A percentile compares a stretch with the other conserved stretches of the same genome.
phyloP scores from a whole-genome alignment of 2,113 vertebrate species.

The Xiphophorus maculatus region DNA sequence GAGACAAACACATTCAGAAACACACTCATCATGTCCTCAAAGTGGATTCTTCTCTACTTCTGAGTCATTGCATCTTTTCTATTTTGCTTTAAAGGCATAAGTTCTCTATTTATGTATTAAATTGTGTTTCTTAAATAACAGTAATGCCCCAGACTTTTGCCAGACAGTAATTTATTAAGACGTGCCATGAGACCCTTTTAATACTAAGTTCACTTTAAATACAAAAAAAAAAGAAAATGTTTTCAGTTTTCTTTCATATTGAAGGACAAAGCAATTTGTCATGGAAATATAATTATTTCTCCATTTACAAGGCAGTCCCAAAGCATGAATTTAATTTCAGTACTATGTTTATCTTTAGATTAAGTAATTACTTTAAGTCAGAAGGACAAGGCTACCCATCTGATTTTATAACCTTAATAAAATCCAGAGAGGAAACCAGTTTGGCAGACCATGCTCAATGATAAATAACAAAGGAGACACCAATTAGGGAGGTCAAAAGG shows the following conservation, averaged over 20 bases:
- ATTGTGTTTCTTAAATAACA: conserved; percentile 20
- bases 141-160: conserved; percentile 33
- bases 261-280: conserved; percentile 42
- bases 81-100: conserved; percentile 28
- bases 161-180: conserved; percentile 49
- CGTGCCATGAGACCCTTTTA: conserved; percentile 35
- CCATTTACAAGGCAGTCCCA: conserved; percentile 6
- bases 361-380: conserved; percentile 9
- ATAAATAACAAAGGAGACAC: background rate
- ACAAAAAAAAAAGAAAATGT: too few relatives aligned
- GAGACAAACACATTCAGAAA: conserved; percentile 19
- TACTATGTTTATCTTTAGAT: conserved; percentile 13
- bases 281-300: conserved; percentile 27
- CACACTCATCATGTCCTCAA: conserved; percentile 5
- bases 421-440: background rate
- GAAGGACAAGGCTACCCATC: background rate
- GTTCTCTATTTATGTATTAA: conserved; percentile 47
- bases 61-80: conserved; percentile 32
- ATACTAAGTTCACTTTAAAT: conserved; percentile 38
- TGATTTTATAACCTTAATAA: conserved; percentile 9
- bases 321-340: conserved; percentile 16
- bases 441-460: background rate
- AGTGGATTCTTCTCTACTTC: background rate
- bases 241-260: conserved; percentile 17
- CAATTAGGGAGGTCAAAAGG: background rate